Evolutionary conservation across 2,797 vertebrate genomes (phyloP).

Genomic region (Sebastes jordani): DNA sequence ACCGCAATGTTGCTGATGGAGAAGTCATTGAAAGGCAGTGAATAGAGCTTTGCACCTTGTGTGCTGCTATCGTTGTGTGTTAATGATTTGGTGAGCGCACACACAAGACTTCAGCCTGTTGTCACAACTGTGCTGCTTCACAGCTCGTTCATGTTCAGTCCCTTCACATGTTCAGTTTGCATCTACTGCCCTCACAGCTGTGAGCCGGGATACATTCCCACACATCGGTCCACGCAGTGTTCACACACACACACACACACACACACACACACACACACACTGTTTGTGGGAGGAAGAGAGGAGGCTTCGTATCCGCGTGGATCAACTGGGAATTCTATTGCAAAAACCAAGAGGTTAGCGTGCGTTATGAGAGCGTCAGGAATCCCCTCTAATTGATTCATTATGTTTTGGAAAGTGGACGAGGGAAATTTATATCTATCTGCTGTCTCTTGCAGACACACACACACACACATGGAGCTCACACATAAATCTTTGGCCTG

Average conservation of each 20-base stretch:
- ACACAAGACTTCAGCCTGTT: background rate
- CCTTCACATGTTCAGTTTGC: background rate
- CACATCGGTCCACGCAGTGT: conserved; percentile 4
- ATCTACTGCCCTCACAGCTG: conserved; percentile 48
- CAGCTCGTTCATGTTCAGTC: background rate
- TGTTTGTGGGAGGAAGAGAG: conserved; percentile 16
- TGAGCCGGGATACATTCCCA: conserved; percentile 33
- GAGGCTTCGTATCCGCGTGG: conserved; percentile 9
- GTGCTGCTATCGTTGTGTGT: background rate
- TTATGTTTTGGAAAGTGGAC: background rate
- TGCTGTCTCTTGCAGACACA: background rate
- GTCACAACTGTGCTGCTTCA: background rate
- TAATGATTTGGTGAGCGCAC: background rate
- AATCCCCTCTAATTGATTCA: conserved; percentile 33
- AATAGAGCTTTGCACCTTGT: background rate
- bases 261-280: background rate
- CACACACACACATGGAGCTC: background rate
- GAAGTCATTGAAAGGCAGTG: background rate
- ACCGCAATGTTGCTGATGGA: background rate
- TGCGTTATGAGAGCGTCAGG: background rate
- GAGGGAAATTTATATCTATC: background rate
- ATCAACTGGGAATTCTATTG: conserved; percentile 25
- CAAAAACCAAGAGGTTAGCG: background rate
- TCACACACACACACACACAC: conserved; percentile 11
- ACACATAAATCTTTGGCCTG: background rate